Evolutionary conservation across 2,797 vertebrate species (phyloP), one percentile per base, ranked within the genome.

Genomic region (Psittacula derbiana): DNA sequence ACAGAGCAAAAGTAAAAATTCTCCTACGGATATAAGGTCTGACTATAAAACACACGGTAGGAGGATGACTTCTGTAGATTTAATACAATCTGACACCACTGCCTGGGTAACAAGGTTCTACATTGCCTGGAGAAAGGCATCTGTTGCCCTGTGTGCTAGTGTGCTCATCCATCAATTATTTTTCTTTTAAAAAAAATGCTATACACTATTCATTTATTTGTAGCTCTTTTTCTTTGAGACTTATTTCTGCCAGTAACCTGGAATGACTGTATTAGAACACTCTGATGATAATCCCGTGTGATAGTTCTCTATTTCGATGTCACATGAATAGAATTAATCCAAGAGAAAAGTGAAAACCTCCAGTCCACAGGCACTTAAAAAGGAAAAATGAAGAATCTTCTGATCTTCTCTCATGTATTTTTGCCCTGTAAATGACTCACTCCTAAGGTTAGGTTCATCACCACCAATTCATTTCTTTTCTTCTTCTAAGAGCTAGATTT

Each of bases 1-100:
- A 65, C 31, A 60, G 71, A 95, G 55, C 70, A 91, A 89, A 90
- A 81, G 87, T 66, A 58, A 74, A 93, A 90, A 90, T 27, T 60
- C 83, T 92, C 78, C 73, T 58, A 24, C 1, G 8, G 62, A 91
- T 76, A 71, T 16, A 47, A 92, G 86, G 80, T 25, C 50, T 58
- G 74, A 47, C 64, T 90, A 15, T 27, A 83, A 92, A 47, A 82
- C 5, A 80, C 90, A 82, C 17, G 15, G 89, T 8, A 70, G 93
- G 82, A 95, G 87, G 89, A 92, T 87, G 93, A 75, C 69, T 96
- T 72, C 27, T 76, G 85, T 49, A 36, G 94, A 96, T 95, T 70
- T 97, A 96, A 97, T 91, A 30, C 91, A 96, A 95, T 81, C 76
- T 97, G 97, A 97, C 98, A 96, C 96, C 67, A 38, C 92, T 94